Evolutionary conservation across 2,113 vertebrate species (phyloP).

Genomic region (Cricetomys ansorgei): DNA sequence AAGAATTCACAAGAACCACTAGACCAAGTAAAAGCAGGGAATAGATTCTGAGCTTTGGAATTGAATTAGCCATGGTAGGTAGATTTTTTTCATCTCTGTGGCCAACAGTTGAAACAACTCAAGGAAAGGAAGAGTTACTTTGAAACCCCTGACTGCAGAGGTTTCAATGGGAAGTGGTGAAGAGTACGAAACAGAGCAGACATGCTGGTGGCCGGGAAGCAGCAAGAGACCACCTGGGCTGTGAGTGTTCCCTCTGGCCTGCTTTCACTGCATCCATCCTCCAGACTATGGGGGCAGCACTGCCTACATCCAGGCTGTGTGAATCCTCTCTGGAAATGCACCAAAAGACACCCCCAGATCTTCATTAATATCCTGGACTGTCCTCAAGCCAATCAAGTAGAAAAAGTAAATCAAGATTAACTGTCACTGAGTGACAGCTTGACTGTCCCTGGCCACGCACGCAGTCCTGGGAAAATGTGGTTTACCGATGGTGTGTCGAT

Average conservation of each 20-base stretch:
- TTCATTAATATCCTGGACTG: neutral
- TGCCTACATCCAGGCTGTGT: neutral
- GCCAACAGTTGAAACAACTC: neutral
- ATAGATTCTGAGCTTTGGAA: neutral
- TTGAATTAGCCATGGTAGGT: neutral
- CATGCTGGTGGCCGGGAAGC: neutral
- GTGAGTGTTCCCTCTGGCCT: too few relatives aligned
- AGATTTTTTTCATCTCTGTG: neutral
- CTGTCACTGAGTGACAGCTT: neutral
- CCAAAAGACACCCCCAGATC: neutral
- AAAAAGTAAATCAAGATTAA: neutral
- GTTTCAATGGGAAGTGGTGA: too few relatives aligned
- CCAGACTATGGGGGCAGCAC: neutral
- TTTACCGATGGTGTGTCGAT: accelerated
- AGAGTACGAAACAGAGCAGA: neutral
- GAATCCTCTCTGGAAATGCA: neutral
- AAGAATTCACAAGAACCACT: neutral
- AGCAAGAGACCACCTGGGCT: neutral
- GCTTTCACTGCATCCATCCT: too few relatives aligned
- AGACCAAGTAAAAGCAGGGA: neutral
- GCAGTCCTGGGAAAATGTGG: neutral
- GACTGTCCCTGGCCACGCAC: accelerated
- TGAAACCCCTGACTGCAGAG: neutral
- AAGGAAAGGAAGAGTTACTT: neutral
- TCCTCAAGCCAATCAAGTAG: neutral